These are phyloP conservation scores for Cheilosia scutellata DNA, from an alignment of 2,888 invertebrate genomes.

Conservation along the genomic window DNA sequence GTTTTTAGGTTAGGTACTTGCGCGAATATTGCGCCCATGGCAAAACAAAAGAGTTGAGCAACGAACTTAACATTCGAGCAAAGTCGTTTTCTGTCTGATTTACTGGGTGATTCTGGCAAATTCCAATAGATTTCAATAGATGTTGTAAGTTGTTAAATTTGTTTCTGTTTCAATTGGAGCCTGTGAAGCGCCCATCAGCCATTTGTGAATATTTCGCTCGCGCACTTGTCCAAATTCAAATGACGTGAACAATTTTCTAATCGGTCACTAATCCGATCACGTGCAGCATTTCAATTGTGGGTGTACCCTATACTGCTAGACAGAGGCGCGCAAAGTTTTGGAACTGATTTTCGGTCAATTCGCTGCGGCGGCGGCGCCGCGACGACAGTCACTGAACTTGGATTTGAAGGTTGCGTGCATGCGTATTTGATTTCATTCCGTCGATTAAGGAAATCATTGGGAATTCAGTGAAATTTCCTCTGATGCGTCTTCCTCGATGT, in stretches of 20 bases:
- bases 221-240: conserved; percentile 30
- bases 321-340: conserved; percentile 41
- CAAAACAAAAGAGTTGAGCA: conserved; percentile 69
- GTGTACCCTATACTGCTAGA: conserved; percentile 52
- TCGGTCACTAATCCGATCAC: conserved; percentile 76
- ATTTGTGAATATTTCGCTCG: conserved; percentile 6
- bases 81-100: background rate
- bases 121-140: conserved; percentile 14
- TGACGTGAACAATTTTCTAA: conserved; percentile 77
- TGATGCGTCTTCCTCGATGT: conserved; percentile 21
- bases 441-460: conserved; percentile 77
- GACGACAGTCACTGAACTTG: conserved; percentile 74
- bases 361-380: conserved; percentile 40
- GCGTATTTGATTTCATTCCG: conserved; percentile 74
- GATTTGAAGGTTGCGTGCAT: conserved; percentile 76
- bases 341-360: conserved; percentile 56
- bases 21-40: conserved; percentile 30
- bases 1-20: conserved; percentile 56
- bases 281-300: conserved; percentile 76
- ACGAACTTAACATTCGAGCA: conserved; percentile 45
- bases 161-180: conserved; percentile 17
- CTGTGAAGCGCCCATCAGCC: conserved; percentile 9
- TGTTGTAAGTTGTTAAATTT: conserved; percentile 7
- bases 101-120: conserved; percentile 24
- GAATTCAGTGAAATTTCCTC: conserved; percentile 72